These are phyloP conservation scores for Cheilinus undulatus DNA, from an alignment of 2,113 vertebrate genomes.

Conservation along the genomic window DNA sequence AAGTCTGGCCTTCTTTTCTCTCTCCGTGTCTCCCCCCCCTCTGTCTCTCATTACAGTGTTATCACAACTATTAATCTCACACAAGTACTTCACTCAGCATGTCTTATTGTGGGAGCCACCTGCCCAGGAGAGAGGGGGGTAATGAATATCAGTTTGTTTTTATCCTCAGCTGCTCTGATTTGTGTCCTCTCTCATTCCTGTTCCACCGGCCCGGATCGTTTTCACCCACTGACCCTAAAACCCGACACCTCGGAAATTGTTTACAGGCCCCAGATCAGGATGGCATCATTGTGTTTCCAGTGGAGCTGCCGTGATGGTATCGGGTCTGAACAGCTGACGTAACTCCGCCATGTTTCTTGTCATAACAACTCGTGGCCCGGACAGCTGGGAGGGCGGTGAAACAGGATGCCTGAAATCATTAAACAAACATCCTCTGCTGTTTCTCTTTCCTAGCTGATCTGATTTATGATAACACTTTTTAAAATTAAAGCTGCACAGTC, in stretches of 20 bases:
- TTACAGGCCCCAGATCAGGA: neutral
- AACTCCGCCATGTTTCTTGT: constrained; percentile 43
- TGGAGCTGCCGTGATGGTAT: neutral
- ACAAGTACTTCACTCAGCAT: constrained; percentile 81
- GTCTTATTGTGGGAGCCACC: constrained; percentile 79
- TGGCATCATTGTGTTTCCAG: constrained; percentile 22
- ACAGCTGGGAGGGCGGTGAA: constrained; percentile 20
- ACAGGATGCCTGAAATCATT: constrained; percentile 21
- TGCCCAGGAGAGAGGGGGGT: constrained; percentile 55
- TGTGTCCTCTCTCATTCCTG: neutral
- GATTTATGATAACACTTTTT: neutral
- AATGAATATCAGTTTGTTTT: constrained; percentile 31
- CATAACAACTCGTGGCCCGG: constrained; percentile 40
- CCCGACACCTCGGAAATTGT: neutral
- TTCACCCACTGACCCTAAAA: constrained; percentile 15
- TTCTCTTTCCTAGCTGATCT: neutral
- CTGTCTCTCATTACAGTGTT: constrained; percentile 68
- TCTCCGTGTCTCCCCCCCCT: constrained; percentile 1
- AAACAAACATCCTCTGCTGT: neutral
- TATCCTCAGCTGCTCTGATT: constrained; percentile 3
- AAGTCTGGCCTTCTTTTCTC: constrained; percentile 21
- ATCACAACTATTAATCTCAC: constrained; percentile 81
- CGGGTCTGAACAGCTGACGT: constrained; percentile 47
- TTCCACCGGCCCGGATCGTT: neutral
- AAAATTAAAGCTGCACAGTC: neutral